These are phyloP conservation scores for Galerucella nymphaeae DNA, from an alignment of 2,888 invertebrate genomes.

Conservation along the genomic window DNA sequence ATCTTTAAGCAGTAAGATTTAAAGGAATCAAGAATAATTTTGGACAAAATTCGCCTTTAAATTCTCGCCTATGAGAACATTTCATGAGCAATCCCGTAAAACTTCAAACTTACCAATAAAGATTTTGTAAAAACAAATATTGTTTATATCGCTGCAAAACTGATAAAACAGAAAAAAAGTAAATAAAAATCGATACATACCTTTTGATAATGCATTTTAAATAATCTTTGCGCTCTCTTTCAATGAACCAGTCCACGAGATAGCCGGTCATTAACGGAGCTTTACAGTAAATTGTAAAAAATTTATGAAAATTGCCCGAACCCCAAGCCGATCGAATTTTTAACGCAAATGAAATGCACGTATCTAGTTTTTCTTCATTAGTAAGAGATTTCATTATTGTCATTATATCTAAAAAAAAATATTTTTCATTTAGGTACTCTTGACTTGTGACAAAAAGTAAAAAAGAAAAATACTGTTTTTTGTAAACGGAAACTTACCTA, in stretches of 20 bases:
- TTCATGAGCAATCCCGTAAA: background rate
- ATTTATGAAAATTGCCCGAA: constrained; percentile 89
- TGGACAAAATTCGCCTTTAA: too few species aligned
- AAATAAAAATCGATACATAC: constrained; percentile 77
- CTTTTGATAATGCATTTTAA: constrained; percentile 94
- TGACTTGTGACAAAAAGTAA: background rate
- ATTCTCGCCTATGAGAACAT: background rate
- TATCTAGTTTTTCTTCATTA: constrained; percentile 80
- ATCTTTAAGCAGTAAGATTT: too few species aligned
- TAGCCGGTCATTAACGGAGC: constrained; percentile 97
- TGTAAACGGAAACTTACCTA: constrained; percentile 73
- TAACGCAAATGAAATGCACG: constrained; percentile 87
- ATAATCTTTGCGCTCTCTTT: constrained; percentile 92
- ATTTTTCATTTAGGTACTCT: background rate
- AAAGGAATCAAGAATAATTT: too few species aligned
- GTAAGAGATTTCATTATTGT: constrained; percentile 87
- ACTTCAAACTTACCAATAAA: background rate
- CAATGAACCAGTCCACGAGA: constrained; percentile 98
- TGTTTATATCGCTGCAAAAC: background rate
- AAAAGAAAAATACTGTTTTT: background rate
- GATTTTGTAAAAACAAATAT: background rate
- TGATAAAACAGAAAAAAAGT: background rate
- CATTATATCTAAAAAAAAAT: constrained; percentile 83
- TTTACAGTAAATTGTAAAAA: constrained; percentile 89
- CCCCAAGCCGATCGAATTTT: constrained; percentile 94